phyloP scores from a whole-genome alignment of 2,797 vertebrate species.

The Neoniphon sammara region DNA sequence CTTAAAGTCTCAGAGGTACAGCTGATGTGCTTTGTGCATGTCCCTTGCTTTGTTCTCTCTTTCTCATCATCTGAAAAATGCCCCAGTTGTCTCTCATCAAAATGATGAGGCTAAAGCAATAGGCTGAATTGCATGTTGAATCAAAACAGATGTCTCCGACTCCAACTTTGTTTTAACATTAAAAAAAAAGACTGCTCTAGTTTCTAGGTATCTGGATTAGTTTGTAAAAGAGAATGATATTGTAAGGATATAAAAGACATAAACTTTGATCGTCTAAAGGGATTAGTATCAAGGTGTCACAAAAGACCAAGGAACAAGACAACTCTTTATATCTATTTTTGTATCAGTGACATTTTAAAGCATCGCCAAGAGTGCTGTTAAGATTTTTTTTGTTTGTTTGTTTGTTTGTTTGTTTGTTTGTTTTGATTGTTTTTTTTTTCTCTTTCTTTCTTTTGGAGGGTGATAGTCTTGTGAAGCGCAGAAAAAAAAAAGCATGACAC shows the following conservation, averaged over 20 bases:
- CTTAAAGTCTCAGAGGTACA: conserved; percentile 10
- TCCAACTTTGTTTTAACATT: conserved; percentile 14
- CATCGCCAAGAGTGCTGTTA: conserved; percentile 41
- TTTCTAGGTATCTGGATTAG: conserved; percentile 12
- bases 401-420: background rate
- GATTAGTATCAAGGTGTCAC: conserved; percentile 16
- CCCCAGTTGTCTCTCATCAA: conserved; percentile 27
- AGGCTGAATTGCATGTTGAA: conserved; percentile 19
- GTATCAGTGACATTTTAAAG: conserved; percentile 46
- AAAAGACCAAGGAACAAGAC: conserved; percentile 34
- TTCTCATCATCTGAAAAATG: conserved; percentile 30
- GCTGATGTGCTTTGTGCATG: conserved; percentile 21
- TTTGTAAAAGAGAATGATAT: conserved; percentile 29
- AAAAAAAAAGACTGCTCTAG: background rate
- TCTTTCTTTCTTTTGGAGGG: background rate
- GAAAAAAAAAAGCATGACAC: conserved; percentile 49
- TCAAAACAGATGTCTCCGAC: conserved; percentile 21
- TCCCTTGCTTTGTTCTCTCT: background rate
- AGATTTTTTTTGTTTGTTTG: too few species aligned
- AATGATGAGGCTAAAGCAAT: conserved; percentile 17
- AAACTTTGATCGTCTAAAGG: conserved; percentile 43
- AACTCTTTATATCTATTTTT: conserved; percentile 62
- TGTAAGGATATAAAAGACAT: conserved; percentile 12
- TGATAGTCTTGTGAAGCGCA: conserved; percentile 27
- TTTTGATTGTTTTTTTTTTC: background rate